phyloP scores from a whole-genome alignment of 2,113 vertebrate genomes.

The Coreoperca whiteheadi region DNA sequence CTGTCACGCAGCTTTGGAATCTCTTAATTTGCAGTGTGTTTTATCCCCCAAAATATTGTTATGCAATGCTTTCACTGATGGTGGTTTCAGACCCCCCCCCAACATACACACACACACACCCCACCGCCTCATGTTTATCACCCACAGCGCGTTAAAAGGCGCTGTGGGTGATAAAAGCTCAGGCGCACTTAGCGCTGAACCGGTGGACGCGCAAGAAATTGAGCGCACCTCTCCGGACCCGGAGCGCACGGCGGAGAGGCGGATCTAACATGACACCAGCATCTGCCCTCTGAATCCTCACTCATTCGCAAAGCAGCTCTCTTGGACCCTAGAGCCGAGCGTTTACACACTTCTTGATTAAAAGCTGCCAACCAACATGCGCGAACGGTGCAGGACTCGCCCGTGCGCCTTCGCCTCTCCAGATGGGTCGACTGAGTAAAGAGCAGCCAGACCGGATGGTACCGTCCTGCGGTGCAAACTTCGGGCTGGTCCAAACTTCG shows the following conservation, averaged over 20 bases:
- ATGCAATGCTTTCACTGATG: not conserved
- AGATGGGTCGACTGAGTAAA: conserved; percentile 49
- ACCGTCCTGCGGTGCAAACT: conserved; percentile 46
- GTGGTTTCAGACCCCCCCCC: conserved; percentile 8
- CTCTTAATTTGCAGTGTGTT: not conserved
- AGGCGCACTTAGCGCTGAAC: conserved; percentile 26
- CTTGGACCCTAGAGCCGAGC: not conserved
- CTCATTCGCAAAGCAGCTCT: conserved; percentile 17
- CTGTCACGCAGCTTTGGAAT: not conserved
- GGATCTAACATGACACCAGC: conserved; percentile 37
- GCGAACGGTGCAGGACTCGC: not conserved
- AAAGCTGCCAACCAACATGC: conserved; percentile 9
- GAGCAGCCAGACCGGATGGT: conserved; percentile 38
- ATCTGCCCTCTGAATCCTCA: conserved; percentile 1
- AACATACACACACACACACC: conserved; percentile 13
- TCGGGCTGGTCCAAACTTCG: conserved; percentile 47
- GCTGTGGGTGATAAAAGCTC: conserved; percentile 72
- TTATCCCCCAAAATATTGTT: not conserved
- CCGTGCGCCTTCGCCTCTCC: conserved; percentile 16
- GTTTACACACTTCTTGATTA: not conserved
- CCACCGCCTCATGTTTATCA: not conserved
- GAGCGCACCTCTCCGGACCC: conserved; percentile 35
- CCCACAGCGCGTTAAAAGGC: conserved; percentile 46
- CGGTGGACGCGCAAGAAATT: not conserved
- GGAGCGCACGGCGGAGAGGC: conserved; percentile 54